A percentile compares a stretch with the other conserved stretches of the same genome.
Evolutionary conservation across 2,888 invertebrate genomes (phyloP).

Genomic region (Teinopalpus imperialis): DNA sequence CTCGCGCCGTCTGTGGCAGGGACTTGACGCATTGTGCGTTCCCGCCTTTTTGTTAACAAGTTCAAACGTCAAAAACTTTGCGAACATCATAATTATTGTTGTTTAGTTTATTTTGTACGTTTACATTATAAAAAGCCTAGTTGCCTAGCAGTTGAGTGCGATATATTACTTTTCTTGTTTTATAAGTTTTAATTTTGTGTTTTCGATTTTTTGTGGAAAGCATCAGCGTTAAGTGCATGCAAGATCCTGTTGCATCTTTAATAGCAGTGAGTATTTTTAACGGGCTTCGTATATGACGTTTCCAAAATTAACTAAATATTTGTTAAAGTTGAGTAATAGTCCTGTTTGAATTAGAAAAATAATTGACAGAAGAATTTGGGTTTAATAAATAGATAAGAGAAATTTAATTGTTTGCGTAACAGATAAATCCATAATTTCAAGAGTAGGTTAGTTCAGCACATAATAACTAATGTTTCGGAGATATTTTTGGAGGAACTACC

Average conservation of each 20-base stretch:
- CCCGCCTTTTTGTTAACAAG: slow-evolving; percentile 32
- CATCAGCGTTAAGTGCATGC: slow-evolving; percentile 60
- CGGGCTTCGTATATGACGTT: slow-evolving; percentile 20
- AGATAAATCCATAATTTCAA: not conserved
- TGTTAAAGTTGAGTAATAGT: not conserved
- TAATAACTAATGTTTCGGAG: no score
- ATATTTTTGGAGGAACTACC: no score
- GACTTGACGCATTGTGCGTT: slow-evolving; percentile 53
- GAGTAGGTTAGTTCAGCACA: no score
- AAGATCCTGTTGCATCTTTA: slow-evolving; percentile 75
- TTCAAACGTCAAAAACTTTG: slow-evolving; percentile 68
- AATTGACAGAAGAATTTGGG: not conserved
- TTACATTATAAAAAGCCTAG: slow-evolving; percentile 13
- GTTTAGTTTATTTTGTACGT: no score
- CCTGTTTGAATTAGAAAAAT: not conserved
- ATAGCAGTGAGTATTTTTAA: slow-evolving; percentile 68
- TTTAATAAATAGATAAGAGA: not conserved
- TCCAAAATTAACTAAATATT: slow-evolving; percentile 14
- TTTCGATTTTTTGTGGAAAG: slow-evolving; percentile 70
- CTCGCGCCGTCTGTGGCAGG: slow-evolving; percentile 62
- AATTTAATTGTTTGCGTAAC: not conserved
- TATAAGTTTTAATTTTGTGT: slow-evolving; percentile 49
- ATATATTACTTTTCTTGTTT: slow-evolving; percentile 27
- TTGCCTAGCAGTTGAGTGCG: slow-evolving; percentile 21
- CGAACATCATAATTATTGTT: slow-evolving; percentile 46